A percentile compares a stretch with the other conserved stretches of the same genome.
These are phyloP conservation scores for Eulemur coronatus DNA, from an alignment of 2,797 vertebrate genomes.

Conservation along the genomic window DNA sequence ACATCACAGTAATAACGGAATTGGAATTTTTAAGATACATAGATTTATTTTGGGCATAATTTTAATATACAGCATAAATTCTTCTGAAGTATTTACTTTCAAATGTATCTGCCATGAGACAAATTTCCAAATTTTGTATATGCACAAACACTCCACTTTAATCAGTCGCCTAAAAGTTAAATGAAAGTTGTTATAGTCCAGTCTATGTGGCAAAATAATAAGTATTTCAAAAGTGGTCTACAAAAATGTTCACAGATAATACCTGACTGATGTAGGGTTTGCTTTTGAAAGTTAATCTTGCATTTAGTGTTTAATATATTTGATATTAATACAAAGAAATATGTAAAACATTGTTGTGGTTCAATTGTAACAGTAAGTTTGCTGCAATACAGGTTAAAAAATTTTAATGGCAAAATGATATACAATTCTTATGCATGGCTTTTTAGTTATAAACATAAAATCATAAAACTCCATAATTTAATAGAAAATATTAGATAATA, in stretches of 20 bases:
- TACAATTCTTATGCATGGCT: conserved; percentile 36
- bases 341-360: conserved; percentile 64
- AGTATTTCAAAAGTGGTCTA: conserved; percentile 76
- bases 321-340: conserved; percentile 72
- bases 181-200: conserved; percentile 51
- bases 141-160: conserved; percentile 63
- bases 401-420: conserved; percentile 59
- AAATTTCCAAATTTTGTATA: conserved; percentile 56
- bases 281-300: conserved; percentile 71
- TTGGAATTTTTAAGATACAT: conserved; percentile 53
- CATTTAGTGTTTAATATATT: conserved; percentile 73
- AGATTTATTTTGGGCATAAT: conserved; percentile 68
- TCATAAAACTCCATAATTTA: conserved; percentile 34
- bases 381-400: conserved; percentile 60
- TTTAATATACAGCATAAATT: conserved; percentile 69
- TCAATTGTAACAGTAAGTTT: conserved; percentile 69
- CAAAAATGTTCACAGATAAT: conserved; percentile 52
- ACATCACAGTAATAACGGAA: conserved; percentile 62
- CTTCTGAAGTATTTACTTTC: conserved; percentile 68
- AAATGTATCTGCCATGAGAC: conserved; percentile 38
- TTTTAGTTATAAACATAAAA: conserved; percentile 69
- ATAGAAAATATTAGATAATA: conserved; percentile 58
- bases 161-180: conserved; percentile 59
- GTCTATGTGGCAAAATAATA: conserved; percentile 49
- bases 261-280: conserved; percentile 63